Percentiles rank a stretch among this genome's conserved stretches.
phyloP scores from a whole-genome alignment of 2,113 vertebrate genomes.

The Mobula birostris region DNA sequence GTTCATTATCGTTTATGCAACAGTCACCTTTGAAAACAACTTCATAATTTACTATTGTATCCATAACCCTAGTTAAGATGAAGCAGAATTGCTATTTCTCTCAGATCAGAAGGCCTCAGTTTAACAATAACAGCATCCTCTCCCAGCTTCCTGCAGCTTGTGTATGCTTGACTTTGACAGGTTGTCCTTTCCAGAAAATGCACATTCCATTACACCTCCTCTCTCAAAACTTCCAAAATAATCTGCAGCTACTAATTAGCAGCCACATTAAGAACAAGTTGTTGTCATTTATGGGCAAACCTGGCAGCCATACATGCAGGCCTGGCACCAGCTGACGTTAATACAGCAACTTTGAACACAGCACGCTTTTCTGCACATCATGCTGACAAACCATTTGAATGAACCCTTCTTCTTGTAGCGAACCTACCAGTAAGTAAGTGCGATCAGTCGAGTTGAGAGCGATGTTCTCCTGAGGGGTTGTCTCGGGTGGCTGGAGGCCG shows the following conservation, averaged over 20 bases:
- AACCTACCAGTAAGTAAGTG: too few relatives aligned
- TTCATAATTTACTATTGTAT: background rate
- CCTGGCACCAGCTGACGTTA: background rate
- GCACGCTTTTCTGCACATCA: background rate
- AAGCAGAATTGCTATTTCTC: background rate
- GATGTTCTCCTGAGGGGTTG: too few relatives aligned
- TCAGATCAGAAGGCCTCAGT: background rate
- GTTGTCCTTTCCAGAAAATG: constrained; percentile 41
- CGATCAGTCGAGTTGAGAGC: too few relatives aligned
- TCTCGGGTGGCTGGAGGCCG: too few relatives aligned
- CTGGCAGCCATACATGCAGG: accelerated
- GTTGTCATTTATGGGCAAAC: constrained; percentile 41
- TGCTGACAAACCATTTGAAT: background rate
- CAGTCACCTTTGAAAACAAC: background rate
- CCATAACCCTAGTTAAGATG: background rate
- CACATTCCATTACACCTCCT: constrained; percentile 29
- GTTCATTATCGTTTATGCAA: background rate
- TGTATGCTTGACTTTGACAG: constrained; percentile 16
- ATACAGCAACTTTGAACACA: background rate
- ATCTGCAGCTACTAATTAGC: constrained; percentile 48
- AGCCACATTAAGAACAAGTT: constrained; percentile 43
- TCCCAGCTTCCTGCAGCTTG: constrained; percentile 34
- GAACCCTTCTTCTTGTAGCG: background rate
- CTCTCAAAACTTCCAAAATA: constrained; percentile 43
- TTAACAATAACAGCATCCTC: background rate